Percentiles rank a stretch among this genome's conserved stretches.
Evolutionary conservation across 2,113 vertebrate species (phyloP).

Genomic region (Myxocyprinus asiaticus): DNA sequence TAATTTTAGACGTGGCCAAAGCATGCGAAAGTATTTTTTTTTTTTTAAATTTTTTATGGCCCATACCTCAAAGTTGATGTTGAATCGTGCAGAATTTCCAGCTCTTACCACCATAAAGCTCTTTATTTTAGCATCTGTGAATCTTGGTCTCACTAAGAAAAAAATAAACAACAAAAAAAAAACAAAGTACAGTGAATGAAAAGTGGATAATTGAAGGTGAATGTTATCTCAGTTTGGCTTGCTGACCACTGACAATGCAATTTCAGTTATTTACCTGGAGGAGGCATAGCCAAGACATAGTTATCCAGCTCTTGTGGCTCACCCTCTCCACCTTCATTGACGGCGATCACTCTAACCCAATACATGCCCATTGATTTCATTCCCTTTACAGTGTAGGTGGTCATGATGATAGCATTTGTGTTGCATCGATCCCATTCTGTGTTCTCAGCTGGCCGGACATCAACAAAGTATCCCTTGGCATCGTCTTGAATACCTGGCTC

Average conservation of each 20-base stretch:
- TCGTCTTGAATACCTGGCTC: constrained; percentile 66
- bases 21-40: neutral
- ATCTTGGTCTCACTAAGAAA: constrained; percentile 80
- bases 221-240: too few species aligned
- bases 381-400: constrained; percentile 78
- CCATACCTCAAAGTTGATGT: constrained; percentile 84
- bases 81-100: constrained; percentile 80
- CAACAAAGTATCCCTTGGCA: constrained; percentile 84
- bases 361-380: constrained; percentile 79
- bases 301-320: constrained; percentile 74
- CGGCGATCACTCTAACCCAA: constrained; percentile 78
- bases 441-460: constrained; percentile 77
- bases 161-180: neutral
- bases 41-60: too few species aligned
- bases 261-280: constrained; percentile 71
- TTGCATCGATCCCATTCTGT: constrained; percentile 84
- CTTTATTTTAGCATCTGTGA: constrained; percentile 78
- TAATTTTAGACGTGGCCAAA: neutral
- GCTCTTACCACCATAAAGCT: constrained; percentile 79
- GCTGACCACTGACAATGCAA: neutral
- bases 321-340: constrained; percentile 77
- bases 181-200: too few species aligned
- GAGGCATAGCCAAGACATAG: constrained; percentile 70
- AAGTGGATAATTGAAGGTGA: too few species aligned
- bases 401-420: constrained; percentile 63